These are phyloP conservation scores for Lamproptera curius DNA, from an alignment of 2,888 invertebrate species.

Conservation along the genomic window DNA sequence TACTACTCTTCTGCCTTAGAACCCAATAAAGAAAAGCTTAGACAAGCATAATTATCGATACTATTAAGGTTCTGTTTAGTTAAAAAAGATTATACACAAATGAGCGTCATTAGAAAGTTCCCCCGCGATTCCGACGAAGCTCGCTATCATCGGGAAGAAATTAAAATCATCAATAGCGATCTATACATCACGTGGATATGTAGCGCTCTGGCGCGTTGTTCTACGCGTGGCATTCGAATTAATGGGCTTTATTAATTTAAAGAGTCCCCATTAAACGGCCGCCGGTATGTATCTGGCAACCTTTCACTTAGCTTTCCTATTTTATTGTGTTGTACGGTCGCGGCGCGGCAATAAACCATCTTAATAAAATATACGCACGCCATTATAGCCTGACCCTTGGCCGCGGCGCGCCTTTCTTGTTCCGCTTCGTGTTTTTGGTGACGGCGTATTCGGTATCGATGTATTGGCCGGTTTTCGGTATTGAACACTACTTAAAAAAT, in stretches of 20 bases:
- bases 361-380: slow-evolving; percentile 38
- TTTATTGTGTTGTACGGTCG: slow-evolving; percentile 45
- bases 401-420: neutral
- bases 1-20: too few relatives aligned
- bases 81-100: neutral
- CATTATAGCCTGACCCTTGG: slow-evolving; percentile 25
- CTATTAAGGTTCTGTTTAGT: neutral
- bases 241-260: slow-evolving; percentile 18
- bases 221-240: slow-evolving; percentile 6
- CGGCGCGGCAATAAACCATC: slow-evolving; percentile 48
- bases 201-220: neutral
- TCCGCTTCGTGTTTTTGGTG: slow-evolving; percentile 1
- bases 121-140: neutral
- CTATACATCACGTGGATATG: slow-evolving; percentile 10
- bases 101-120: slow-evolving; percentile 11
- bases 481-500: too few relatives aligned
- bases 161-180: neutral
- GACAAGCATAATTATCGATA: too few relatives aligned
- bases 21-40: too few relatives aligned
- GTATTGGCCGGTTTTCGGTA: too few relatives aligned
- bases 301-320: slow-evolving; percentile 50
- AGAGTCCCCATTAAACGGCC: slow-evolving; percentile 15
- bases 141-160: slow-evolving; percentile 5
- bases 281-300: slow-evolving; percentile 19
- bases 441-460: neutral